Percentiles rank a stretch among this genome's conserved stretches.
Conservation (phyloP, 2,113 vertebrate genomes). For the Syngnathus floridae region DNA sequence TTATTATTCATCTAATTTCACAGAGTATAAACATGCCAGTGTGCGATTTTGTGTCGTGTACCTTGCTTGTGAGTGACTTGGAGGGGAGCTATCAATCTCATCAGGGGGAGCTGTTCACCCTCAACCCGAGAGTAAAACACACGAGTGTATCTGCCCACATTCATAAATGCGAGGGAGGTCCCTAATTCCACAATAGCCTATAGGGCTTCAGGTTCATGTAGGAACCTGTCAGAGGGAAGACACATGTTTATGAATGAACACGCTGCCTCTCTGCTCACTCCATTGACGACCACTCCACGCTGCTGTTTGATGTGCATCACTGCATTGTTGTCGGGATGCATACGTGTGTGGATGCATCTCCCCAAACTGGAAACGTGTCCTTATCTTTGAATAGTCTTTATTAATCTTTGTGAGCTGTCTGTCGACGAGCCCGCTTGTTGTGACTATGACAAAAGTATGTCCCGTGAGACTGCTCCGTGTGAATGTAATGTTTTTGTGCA, state of each 20-base stretch:
- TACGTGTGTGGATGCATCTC: constrained; percentile 19
- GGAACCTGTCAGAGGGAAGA: constrained; percentile 69
- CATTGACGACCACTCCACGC: constrained; percentile 27
- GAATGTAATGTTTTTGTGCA: constrained; percentile 24
- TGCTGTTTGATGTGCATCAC: constrained; percentile 22
- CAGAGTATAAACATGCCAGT: neutral
- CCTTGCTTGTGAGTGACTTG: neutral
- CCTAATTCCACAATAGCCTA: constrained; percentile 72
- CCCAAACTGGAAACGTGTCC: neutral
- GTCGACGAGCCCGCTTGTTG: neutral
- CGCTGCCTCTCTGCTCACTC: constrained; percentile 50
- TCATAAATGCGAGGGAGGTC: constrained; percentile 71
- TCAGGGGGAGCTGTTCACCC: constrained; percentile 31
- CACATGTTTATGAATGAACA: constrained; percentile 73
- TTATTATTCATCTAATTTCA: neutral
- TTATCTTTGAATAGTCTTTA: constrained; percentile 7
- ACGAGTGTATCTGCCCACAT: constrained; percentile 62
- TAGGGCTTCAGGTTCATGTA: constrained; percentile 72
- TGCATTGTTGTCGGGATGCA: neutral
- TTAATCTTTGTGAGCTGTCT: neutral
- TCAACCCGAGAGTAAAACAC: constrained; percentile 47
- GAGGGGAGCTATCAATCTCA: constrained; percentile 28
- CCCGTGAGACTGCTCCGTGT: neutral
- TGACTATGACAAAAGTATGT: constrained; percentile 22
- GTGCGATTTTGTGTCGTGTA: neutral